phyloP scores from a whole-genome alignment of 1,140 invertebrate genomes.

The Caerostris extrusa region DNA sequence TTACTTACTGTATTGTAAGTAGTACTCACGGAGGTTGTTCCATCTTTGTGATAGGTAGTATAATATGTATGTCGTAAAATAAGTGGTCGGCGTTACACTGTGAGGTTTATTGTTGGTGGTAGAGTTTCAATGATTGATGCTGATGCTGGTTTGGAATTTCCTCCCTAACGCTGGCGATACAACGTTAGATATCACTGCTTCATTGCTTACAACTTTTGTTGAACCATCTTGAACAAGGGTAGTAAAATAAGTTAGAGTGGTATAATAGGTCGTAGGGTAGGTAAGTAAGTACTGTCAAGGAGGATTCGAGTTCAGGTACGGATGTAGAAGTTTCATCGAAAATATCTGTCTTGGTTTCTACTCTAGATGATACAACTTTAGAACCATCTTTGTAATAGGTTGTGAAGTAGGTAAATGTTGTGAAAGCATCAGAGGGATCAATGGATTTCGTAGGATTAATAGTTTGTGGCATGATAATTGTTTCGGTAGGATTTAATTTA shows the following conservation, averaged over 20 bases:
- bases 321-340: conserved; percentile 82
- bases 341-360: conserved; percentile 89
- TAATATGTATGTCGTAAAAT: conserved; percentile 92
- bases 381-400: conserved; percentile 90
- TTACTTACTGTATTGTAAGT: conserved; percentile 93
- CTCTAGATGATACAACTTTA: conserved; percentile 87
- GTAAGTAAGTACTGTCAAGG: conserved; percentile 47
- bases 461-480: conserved; percentile 4
- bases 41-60: conserved; percentile 92
- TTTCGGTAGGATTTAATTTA: conserved; percentile 69
- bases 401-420: conserved; percentile 85
- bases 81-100: conserved; percentile 80
- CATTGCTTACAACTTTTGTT: conserved; percentile 88
- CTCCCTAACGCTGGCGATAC: neutral
- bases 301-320: conserved; percentile 12
- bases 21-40: conserved; percentile 86
- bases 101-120: neutral
- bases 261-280: conserved; percentile 85
- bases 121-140: conserved; percentile 17
- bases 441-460: conserved; percentile 45
- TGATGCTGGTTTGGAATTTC: neutral
- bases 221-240: conserved; percentile 91
- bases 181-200: conserved; percentile 86
- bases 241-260: conserved; percentile 90
- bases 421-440: conserved; percentile 20